Conservation (phyloP, 2,888 invertebrate species). For the Portevinia maculata region DNA sequence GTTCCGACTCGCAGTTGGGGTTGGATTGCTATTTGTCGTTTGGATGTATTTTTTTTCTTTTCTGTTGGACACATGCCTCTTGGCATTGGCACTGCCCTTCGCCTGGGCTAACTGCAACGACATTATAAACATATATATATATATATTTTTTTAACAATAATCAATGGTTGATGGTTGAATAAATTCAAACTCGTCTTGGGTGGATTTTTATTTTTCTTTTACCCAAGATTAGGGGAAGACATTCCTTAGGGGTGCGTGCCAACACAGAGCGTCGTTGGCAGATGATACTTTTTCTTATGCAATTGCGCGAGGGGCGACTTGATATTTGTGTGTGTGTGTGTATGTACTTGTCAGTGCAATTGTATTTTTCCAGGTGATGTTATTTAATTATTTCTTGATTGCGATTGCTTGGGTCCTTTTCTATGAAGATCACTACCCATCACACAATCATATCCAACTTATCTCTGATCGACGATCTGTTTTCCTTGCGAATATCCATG, state of each 20-base stretch:
- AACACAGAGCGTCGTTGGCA: constrained; percentile 41
- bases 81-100: constrained; percentile 36
- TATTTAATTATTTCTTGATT: constrained; percentile 65
- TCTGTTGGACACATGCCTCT: constrained; percentile 65
- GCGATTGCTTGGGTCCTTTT: constrained; percentile 32
- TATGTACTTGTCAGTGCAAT: constrained; percentile 10
- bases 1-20: constrained; percentile 50
- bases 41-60: constrained; percentile 38
- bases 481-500: constrained; percentile 38
- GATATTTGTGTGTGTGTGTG: background rate
- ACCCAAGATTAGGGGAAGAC: constrained; percentile 70
- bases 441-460: constrained; percentile 11
- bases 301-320: constrained; percentile 48
- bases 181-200: constrained; percentile 67
- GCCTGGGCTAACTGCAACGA: constrained; percentile 49
- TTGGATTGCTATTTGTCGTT: constrained; percentile 53
- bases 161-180: constrained; percentile 73
- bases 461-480: constrained; percentile 31
- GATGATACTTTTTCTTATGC: constrained; percentile 69
- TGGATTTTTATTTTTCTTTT: constrained; percentile 58
- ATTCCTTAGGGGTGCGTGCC: constrained; percentile 70
- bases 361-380: constrained; percentile 64
- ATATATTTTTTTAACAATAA: constrained; percentile 59
- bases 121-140: constrained; percentile 34
- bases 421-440: constrained; percentile 32